These are phyloP conservation scores for Pseudoips prasinana DNA, from an alignment of 2,888 invertebrate genomes.

Conservation along the genomic window DNA sequence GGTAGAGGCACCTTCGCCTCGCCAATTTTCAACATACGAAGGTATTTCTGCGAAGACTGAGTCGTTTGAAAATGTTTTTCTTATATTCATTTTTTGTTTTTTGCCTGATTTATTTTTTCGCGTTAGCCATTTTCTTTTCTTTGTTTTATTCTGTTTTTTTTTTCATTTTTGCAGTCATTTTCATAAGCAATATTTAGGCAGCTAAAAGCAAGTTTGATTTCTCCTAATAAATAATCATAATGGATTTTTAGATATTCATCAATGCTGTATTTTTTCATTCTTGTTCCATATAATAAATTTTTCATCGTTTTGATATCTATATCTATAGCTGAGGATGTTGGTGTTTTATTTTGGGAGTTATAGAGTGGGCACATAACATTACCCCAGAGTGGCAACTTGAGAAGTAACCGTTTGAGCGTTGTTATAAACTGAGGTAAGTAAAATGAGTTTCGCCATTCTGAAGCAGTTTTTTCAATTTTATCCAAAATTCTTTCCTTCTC, in stretches of 20 bases:
- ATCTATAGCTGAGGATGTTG: too few relatives aligned
- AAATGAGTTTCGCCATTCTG: conserved; percentile 16
- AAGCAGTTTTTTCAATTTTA: conserved; percentile 18
- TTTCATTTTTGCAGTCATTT: conserved; percentile 16
- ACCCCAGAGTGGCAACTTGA: too few relatives aligned
- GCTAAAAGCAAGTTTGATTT: conserved; percentile 18
- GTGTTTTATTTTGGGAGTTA: conserved; percentile 19
- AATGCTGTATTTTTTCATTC: conserved; percentile 15
- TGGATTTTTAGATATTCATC: conserved; percentile 20
- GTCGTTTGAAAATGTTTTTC: conserved; percentile 18
- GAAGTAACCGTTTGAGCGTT: too few relatives aligned
- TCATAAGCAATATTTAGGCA: conserved; percentile 16
- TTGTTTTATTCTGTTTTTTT: conserved; percentile 17
- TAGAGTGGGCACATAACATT: conserved; percentile 19
- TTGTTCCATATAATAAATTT: conserved; percentile 18
- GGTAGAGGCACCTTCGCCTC: conserved; percentile 18
- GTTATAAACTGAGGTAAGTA: conserved; percentile 20
- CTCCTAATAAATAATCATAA: conserved; percentile 17
- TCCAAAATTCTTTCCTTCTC: conserved; percentile 17
- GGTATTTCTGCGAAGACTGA: conserved; percentile 18
- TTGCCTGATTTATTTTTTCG: conserved; percentile 15
- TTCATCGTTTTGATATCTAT: conserved; percentile 21
- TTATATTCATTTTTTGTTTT: conserved; percentile 18
- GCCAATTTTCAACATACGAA: conserved; percentile 19
- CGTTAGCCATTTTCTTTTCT: conserved; percentile 16